Evolutionary conservation across 1,140 invertebrate species (phyloP).

Genomic region (Drosophila melanica): DNA sequence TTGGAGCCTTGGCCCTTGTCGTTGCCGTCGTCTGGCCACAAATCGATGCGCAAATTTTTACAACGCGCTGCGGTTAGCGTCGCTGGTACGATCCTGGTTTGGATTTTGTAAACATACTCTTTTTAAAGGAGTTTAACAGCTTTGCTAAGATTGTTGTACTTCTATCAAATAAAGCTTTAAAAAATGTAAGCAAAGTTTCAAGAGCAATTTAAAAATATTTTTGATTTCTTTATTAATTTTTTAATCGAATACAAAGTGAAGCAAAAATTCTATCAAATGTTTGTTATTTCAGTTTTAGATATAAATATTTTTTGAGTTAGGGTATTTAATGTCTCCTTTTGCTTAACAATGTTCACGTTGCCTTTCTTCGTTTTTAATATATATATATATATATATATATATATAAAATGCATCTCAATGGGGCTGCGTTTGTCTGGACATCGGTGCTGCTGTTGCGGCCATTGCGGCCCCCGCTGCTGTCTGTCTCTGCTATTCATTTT

Average conservation of each 20-base stretch:
- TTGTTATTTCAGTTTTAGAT: not conserved
- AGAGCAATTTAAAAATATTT: no score
- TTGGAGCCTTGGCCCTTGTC: constrained; percentile 44
- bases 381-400: constrained; percentile 23
- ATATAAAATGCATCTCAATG: constrained; percentile 36
- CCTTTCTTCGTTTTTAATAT: constrained; percentile 43
- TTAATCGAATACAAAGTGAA: no score
- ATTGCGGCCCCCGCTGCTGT: constrained; percentile 22
- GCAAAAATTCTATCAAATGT: no score
- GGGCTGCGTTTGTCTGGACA: constrained; percentile 31
- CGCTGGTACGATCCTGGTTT: constrained; percentile 17
- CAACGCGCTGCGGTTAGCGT: constrained; percentile 69
- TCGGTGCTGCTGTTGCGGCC: constrained; percentile 16
- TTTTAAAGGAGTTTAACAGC: not conserved
- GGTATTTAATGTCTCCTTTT: constrained; percentile 22
- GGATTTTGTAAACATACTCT: constrained; percentile 32
- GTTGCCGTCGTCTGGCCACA: constrained; percentile 66
- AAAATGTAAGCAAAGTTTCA: no score
- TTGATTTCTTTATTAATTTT: no score
- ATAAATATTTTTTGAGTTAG: constrained; percentile 9
- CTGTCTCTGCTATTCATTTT: constrained; percentile 71
- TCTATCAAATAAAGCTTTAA: no score
- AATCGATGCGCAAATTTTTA: constrained; percentile 81
- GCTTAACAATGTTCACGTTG: not conserved
- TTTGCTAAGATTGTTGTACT: not conserved